phyloP scores from a whole-genome alignment of 2,797 vertebrate genomes.

The Sebastes hopkinsi region DNA sequence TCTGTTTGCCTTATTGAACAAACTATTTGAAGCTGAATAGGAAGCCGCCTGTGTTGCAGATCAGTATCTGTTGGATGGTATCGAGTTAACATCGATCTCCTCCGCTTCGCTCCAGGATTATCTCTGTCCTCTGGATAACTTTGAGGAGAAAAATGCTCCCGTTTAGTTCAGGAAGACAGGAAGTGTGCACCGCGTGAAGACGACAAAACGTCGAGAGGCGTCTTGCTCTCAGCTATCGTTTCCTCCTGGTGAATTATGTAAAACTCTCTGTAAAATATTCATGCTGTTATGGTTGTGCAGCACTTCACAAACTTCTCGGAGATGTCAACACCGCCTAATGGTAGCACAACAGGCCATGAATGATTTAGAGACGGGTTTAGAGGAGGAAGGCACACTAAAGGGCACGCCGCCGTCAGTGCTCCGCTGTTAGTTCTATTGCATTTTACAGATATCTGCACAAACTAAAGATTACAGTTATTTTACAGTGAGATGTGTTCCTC shows the following conservation, averaged over 20 bases:
- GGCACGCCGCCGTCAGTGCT: neutral
- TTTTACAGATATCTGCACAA: neutral
- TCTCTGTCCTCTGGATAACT: constrained; percentile 50
- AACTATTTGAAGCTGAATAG: constrained; percentile 20
- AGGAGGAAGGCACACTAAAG: neutral
- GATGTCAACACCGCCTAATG: constrained; percentile 39
- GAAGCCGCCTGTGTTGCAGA: constrained; percentile 32
- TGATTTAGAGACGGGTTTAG: constrained; percentile 31
- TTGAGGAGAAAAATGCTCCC: constrained; percentile 7
- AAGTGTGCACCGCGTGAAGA: neutral
- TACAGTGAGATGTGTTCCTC: neutral
- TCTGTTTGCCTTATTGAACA: constrained; percentile 18
- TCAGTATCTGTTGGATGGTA: constrained; percentile 37
- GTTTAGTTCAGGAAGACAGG: neutral
- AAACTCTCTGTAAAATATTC: constrained; percentile 57
- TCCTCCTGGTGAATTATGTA: constrained; percentile 42
- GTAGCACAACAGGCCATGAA: constrained; percentile 45
- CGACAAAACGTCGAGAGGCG: neutral
- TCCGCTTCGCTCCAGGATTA: constrained; percentile 9
- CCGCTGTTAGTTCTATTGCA: neutral
- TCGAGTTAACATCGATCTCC: constrained; percentile 37
- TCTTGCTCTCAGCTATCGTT: neutral
- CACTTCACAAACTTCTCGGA: constrained; percentile 33
- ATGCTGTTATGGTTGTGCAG: constrained; percentile 55
- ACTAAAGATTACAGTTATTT: neutral